A percentile compares a stretch with the other conserved stretches of the same genome.
These are phyloP conservation scores for Paradoxurus hermaphroditus DNA, from an alignment of 2,113 vertebrate species.

Conservation along the genomic window DNA sequence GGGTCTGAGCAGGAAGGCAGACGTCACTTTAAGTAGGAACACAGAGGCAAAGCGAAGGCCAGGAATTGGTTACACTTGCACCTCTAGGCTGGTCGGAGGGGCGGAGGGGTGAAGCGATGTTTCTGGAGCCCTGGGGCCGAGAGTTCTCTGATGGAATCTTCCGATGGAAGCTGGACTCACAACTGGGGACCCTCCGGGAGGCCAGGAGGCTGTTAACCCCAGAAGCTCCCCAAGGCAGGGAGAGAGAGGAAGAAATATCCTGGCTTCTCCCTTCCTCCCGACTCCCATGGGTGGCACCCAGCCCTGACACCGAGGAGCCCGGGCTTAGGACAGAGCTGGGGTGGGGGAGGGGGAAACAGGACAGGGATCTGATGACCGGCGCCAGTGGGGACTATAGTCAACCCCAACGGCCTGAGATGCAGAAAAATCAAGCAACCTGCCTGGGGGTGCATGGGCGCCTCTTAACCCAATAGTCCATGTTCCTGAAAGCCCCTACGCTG, in stretches of 20 bases:
- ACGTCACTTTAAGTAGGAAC: not conserved
- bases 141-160: not conserved
- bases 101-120: not conserved
- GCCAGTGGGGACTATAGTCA: accelerated
- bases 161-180: not conserved
- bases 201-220: not conserved
- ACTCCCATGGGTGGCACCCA: not conserved
- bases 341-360: not conserved
- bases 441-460: not conserved
- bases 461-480: not conserved
- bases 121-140: not conserved
- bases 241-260: not conserved
- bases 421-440: not conserved
- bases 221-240: accelerated
- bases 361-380: too few species aligned
- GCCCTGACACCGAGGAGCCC: too few species aligned
- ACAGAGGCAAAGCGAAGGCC: not conserved
- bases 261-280: not conserved
- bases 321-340: not conserved
- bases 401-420: accelerated
- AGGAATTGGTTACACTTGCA: not conserved
- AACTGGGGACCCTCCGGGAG: not conserved
- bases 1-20: not conserved
- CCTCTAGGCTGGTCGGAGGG: not conserved
- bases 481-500: accelerated